Percentiles rank a stretch among this genome's conserved stretches.
Conservation (phyloP, 2,113 vertebrate genomes). For the Mesoclemmys tuberculata region DNA sequence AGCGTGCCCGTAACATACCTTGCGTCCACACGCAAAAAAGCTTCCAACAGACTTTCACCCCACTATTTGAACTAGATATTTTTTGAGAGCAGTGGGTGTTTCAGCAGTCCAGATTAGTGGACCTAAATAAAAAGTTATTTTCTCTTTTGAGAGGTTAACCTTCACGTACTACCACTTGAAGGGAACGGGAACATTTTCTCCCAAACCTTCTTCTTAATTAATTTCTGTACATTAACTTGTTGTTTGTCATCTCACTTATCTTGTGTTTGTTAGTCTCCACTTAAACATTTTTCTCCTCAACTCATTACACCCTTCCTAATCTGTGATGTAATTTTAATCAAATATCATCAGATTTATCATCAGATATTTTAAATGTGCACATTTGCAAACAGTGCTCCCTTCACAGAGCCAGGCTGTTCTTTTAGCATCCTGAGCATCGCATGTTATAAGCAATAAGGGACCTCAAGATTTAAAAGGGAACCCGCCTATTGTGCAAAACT, state of each 20-base stretch:
- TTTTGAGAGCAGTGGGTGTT: background rate
- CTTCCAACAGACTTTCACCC: background rate
- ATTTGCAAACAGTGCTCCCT: accelerated
- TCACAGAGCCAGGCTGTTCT: background rate
- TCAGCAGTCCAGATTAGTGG: background rate
- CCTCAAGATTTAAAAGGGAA: background rate
- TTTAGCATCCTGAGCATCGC: background rate
- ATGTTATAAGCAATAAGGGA: accelerated
- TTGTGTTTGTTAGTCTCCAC: background rate
- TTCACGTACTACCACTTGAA: background rate
- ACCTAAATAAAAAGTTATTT: background rate
- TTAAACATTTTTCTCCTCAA: background rate
- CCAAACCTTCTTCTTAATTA: background rate
- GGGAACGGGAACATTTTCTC: accelerated
- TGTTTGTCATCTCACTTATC: background rate
- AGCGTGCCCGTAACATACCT: accelerated
- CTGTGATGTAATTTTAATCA: background rate
- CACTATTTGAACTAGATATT: accelerated
- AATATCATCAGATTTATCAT: background rate
- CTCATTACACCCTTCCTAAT: background rate
- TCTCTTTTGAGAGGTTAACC: background rate
- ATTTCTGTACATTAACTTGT: background rate
- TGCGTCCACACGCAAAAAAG: accelerated
- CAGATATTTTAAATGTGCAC: background rate
- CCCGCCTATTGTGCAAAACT: background rate